A percentile compares a stretch with the other conserved stretches of the same genome.
phyloP scores from a whole-genome alignment of 2,888 invertebrate genomes.

The Urechis unicinctus region DNA sequence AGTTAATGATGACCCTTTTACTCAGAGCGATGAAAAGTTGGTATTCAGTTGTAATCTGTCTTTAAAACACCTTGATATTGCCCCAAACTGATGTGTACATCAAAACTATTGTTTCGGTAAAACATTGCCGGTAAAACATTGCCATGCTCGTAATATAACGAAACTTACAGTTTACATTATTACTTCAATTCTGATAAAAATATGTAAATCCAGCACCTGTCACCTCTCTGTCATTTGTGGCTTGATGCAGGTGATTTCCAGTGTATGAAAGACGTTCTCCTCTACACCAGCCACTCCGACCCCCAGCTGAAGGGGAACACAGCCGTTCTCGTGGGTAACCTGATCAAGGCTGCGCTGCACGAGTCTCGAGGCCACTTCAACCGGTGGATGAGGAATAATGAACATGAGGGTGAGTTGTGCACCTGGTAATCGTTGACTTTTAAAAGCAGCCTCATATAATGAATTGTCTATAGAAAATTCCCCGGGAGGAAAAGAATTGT shows the following conservation, averaged over 20 bases:
- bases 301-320: constrained; percentile 74
- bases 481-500: too few species aligned
- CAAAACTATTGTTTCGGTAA: too few species aligned
- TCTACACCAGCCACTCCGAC: constrained; percentile 68
- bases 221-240: constrained; percentile 2
- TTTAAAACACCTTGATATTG: too few species aligned
- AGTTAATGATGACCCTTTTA: too few species aligned
- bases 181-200: neutral
- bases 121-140: too few species aligned
- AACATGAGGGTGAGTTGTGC: neutral
- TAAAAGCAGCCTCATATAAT: too few species aligned
- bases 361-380: constrained; percentile 35
- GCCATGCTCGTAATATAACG: neutral
- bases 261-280: constrained; percentile 65
- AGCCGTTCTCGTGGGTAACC: constrained; percentile 62
- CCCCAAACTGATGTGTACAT: too few species aligned
- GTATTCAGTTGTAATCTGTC: too few species aligned
- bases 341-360: constrained; percentile 54
- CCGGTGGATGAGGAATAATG: constrained; percentile 4
- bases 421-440: too few species aligned
- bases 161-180: neutral
- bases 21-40: too few species aligned
- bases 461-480: too few species aligned
- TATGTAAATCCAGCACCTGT: neutral
- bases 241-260: constrained; percentile 53